These are phyloP conservation scores for Propithecus perrieri DNA, from an alignment of 2,797 vertebrate species.

Conservation along the genomic window DNA sequence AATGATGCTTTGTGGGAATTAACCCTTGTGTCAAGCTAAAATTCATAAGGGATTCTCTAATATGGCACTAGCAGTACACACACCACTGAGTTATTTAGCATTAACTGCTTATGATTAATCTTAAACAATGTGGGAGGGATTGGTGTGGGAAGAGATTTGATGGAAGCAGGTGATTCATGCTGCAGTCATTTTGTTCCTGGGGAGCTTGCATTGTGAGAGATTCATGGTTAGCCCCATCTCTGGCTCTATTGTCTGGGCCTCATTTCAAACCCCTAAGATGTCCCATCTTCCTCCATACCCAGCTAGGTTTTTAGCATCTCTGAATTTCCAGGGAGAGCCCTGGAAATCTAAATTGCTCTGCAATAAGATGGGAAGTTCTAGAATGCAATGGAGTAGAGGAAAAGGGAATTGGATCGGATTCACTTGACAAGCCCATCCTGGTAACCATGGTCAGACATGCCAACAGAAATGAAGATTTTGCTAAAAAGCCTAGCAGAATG, in stretches of 20 bases:
- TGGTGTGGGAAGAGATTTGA: constrained; percentile 42
- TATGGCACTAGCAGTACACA: neutral
- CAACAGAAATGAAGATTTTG: constrained; percentile 32
- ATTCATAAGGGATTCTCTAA: neutral
- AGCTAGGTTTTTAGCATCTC: neutral
- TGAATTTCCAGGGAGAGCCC: neutral
- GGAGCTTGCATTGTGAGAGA: neutral
- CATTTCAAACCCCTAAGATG: neutral
- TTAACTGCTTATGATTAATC: constrained; percentile 55
- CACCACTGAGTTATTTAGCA: constrained; percentile 44
- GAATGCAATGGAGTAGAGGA: neutral
- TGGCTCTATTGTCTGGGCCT: constrained; percentile 1
- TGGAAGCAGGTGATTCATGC: constrained; percentile 64
- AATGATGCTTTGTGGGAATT: constrained; percentile 25
- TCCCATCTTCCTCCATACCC: neutral
- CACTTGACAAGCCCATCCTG: neutral
- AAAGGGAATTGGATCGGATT: neutral
- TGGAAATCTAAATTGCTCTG: neutral
- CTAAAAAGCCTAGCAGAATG: constrained; percentile 4
- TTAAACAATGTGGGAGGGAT: constrained; percentile 48
- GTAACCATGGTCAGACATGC: neutral
- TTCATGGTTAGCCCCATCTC: neutral
- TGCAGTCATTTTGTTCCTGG: constrained; percentile 14
- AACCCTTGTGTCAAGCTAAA: constrained; percentile 23
- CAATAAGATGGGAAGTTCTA: neutral